phyloP scores from a whole-genome alignment of 2,888 invertebrate species.

The Hemaris fuciformis region DNA sequence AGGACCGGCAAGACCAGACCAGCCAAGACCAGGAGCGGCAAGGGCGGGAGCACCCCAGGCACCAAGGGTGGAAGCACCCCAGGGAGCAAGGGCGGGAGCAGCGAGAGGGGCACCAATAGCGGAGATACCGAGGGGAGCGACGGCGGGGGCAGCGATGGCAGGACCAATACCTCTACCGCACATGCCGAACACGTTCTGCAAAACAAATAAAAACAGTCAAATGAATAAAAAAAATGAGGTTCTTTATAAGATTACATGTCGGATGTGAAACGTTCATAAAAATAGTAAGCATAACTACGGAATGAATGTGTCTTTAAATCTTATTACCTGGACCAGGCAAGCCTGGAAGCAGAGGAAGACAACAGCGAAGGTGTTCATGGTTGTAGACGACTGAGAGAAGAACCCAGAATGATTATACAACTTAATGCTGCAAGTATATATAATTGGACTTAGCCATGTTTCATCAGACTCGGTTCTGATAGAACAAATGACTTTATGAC shows the following conservation, averaged over 20 bases:
- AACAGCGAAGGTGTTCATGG: conserved; percentile 25
- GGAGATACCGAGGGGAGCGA: too few relatives aligned
- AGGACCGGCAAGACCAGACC: conserved; percentile 1
- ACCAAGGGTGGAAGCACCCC: neutral
- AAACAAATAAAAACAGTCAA: neutral
- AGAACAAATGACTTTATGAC: neutral
- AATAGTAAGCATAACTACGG: too few relatives aligned
- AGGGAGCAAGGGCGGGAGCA: conserved; percentile 10
- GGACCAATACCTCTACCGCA: conserved; percentile 8
- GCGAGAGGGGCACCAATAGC: neutral
- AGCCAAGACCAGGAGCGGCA: conserved; percentile 10
- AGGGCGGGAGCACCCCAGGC: conserved; percentile 27
- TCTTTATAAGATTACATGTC: too few relatives aligned
- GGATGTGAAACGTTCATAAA: too few relatives aligned
- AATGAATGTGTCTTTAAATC: too few relatives aligned
- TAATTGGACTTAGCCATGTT: neutral
- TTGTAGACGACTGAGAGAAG: conserved; percentile 5
- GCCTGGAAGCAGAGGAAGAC: conserved; percentile 25
- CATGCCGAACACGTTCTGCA: conserved; percentile 7
- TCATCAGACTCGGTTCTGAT: neutral
- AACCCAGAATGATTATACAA: conserved; percentile 5
- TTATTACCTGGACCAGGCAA: conserved; percentile 23
- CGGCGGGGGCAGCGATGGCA: conserved; percentile 11
- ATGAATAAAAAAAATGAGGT: too few relatives aligned
- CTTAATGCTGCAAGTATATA: neutral